phyloP scores from a whole-genome alignment of 2,113 vertebrate species.

The Campylomormyrus tamandua region DNA sequence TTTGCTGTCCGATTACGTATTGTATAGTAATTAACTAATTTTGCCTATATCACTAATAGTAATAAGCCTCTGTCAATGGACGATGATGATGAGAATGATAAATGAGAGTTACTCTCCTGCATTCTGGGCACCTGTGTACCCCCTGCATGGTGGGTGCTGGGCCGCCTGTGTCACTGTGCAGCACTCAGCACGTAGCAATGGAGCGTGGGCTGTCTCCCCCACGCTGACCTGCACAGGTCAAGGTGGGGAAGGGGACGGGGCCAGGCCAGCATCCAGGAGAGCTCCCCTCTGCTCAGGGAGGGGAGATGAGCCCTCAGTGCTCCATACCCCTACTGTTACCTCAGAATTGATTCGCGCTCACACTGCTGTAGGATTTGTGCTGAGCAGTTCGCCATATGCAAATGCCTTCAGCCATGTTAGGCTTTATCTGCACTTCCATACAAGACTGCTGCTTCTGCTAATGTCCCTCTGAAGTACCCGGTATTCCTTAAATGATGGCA shows the following conservation, averaged over 20 bases:
- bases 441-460: neutral
- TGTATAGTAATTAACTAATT: neutral
- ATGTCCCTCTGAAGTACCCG: neutral
- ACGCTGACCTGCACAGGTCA: slow-evolving; percentile 2
- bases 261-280: slow-evolving; percentile 28
- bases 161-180: neutral
- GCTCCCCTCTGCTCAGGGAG: slow-evolving; percentile 29
- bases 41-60: neutral
- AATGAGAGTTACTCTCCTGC: neutral
- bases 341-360: slow-evolving; percentile 40
- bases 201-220: neutral
- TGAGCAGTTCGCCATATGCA: slow-evolving; percentile 23
- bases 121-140: neutral
- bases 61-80: neutral
- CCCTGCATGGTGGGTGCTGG: neutral
- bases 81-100: neutral
- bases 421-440: neutral
- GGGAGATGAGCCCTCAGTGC: slow-evolving; percentile 24
- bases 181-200: neutral
- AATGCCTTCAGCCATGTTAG: slow-evolving; percentile 19
- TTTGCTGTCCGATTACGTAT: neutral
- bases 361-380: slow-evolving; percentile 18
- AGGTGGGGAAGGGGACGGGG: neutral
- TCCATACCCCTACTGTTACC: slow-evolving; percentile 30
- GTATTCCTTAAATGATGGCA: neutral